Evolutionary conservation across 1,140 invertebrate species (phyloP), one percentile per base, ranked within the genome.

Genomic region (Tetranychus urticae): DNA sequence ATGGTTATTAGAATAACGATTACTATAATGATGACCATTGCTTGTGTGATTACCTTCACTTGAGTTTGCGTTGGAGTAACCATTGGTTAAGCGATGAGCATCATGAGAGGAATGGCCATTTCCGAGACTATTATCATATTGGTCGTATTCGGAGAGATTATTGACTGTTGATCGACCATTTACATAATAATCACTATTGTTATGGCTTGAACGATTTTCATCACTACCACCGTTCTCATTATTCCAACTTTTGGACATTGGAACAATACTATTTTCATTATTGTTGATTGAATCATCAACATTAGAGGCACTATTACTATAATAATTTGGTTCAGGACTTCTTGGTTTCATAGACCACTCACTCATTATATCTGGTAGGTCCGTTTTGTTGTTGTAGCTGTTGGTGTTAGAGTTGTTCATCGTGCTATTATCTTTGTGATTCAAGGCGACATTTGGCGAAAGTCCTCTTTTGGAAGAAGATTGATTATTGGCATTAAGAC

Each of bases 261-360:
- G 33, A 57, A 6, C 33, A 57, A 5, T 4, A 57, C 5, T 34
- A 23, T 57, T 57, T 47, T 23, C n/a, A 59, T 31, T 23, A 14
- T 42, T 42, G 39, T 42, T 42, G 10, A 42, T 10, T 6, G 39
- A 42, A 42, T 42, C 10, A 6, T 61, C 12, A 54, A 34, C 6
- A 23, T 7, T 35, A n/a, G 31, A 52, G 33, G 52, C 6, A 60
- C 48, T 31, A 34, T 14, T 48, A 23, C 45, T 48, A 14, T 60
- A 37, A 35, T 54, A 23, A 35, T 46, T 47, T 45, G 39, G 10
- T 39, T 62, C 56, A 3, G 56, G 61, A 52, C 47, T 58, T 14
- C n/a, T 48, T 10, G 58, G 61, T 39, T 58, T 59, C 23, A 47
- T 58, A 14, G 34, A 12, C 58, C 56, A 58, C 63, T 34, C 57